phyloP scores from a whole-genome alignment of 2,113 vertebrate genomes.

The Ciconia stormi region DNA sequence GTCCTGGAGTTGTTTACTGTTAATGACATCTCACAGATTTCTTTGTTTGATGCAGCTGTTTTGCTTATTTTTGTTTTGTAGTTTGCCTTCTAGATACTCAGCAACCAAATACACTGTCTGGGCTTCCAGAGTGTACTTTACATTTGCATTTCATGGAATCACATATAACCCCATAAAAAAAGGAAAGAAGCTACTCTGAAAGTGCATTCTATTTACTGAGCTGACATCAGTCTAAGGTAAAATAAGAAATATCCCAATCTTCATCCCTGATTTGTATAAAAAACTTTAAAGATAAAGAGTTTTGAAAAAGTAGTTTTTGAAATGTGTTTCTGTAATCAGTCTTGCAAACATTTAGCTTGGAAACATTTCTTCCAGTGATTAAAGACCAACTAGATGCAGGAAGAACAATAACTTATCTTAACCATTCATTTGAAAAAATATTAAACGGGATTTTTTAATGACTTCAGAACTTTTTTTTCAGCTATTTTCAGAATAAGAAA shows the following conservation, averaged over 20 bases:
- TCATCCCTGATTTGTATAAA: background rate
- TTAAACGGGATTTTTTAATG: background rate
- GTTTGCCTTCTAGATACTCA: background rate
- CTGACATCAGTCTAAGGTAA: background rate
- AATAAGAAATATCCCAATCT: background rate
- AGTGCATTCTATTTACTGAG: background rate
- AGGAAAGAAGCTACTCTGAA: background rate
- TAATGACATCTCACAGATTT: background rate
- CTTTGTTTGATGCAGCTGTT: background rate
- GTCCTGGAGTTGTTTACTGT: background rate
- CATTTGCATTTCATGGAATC: background rate
- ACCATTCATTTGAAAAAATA: background rate
- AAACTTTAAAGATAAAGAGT: background rate
- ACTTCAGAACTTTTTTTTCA: background rate
- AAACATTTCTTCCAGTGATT: background rate
- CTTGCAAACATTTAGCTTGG: background rate
- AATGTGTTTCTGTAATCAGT: background rate
- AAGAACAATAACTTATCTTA: background rate
- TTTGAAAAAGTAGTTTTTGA: background rate
- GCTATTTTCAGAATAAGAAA: background rate
- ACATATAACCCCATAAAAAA: background rate
- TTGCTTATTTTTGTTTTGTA: background rate
- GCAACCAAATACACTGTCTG: background rate
- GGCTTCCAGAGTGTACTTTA: background rate
- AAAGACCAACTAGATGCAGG: background rate